phyloP scores from a whole-genome alignment of 2,888 invertebrate species.

The Pinctada fucata region DNA sequence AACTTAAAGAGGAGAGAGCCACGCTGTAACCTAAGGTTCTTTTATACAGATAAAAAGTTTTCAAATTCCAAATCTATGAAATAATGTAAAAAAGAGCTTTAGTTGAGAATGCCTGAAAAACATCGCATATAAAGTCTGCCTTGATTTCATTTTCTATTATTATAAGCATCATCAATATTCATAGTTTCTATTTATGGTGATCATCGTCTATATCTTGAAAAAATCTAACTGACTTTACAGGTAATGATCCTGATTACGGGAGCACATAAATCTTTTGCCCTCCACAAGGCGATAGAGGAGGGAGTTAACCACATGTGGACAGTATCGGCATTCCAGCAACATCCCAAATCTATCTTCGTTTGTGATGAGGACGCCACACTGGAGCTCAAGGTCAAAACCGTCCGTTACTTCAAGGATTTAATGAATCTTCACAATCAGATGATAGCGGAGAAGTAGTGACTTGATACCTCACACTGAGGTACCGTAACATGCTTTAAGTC shows the following conservation, averaged over 20 bases:
- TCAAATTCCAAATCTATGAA: too few relatives aligned
- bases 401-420: conserved; percentile 94
- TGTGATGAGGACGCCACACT: conserved; percentile 98
- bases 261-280: conserved; percentile 95
- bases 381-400: conserved; percentile 97
- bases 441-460: conserved; percentile 45
- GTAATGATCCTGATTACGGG: conserved; percentile 98
- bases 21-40: too few relatives aligned
- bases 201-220: too few relatives aligned
- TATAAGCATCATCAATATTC: too few relatives aligned
- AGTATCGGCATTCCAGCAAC: conserved; percentile 93
- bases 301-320: conserved; percentile 99
- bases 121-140: too few relatives aligned
- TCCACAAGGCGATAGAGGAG: conserved; percentile 98
- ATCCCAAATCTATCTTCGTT: conserved; percentile 92
- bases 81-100: too few relatives aligned
- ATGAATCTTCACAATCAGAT: conserved; percentile 76
- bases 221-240: conserved; percentile 77
- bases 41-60: too few relatives aligned
- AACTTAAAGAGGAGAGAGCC: too few relatives aligned
- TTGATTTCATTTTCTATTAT: too few relatives aligned
- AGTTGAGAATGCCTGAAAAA: too few relatives aligned
- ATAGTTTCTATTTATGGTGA: too few relatives aligned
- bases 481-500: too few relatives aligned
- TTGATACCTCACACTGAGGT: not conserved